phyloP scores from a whole-genome alignment of 2,797 vertebrate species.

The Acanthis flammea region DNA sequence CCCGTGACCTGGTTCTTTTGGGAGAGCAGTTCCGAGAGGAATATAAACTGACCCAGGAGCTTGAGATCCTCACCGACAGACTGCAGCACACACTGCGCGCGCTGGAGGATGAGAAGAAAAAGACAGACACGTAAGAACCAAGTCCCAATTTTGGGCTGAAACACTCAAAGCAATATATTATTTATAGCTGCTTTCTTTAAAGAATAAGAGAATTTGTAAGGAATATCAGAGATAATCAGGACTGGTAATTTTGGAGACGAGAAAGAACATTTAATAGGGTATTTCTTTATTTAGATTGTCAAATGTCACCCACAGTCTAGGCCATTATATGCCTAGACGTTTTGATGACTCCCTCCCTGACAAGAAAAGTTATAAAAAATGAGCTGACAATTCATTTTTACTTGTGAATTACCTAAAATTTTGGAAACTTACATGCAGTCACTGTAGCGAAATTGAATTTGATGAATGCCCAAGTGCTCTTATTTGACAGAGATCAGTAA shows the following conservation, averaged over 20 bases:
- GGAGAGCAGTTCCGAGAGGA: slow-evolving; percentile 99
- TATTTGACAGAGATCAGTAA: neutral
- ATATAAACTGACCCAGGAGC: slow-evolving; percentile 96
- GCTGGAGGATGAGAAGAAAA: slow-evolving; percentile 98
- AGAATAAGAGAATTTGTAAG: neutral
- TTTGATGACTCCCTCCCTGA: neutral
- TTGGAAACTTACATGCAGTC: neutral
- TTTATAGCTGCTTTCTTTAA: slow-evolving; percentile 19
- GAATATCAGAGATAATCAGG: neutral
- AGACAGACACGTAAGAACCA: slow-evolving; percentile 91
- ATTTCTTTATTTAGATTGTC: slow-evolving; percentile 1
- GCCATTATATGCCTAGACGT: neutral
- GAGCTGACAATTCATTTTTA: neutral
- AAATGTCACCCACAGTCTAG: neutral
- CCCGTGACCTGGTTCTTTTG: slow-evolving; percentile 92
- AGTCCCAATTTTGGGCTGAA: neutral
- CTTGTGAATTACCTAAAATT: neutral
- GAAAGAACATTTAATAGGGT: neutral
- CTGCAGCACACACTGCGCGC: slow-evolving; percentile 96
- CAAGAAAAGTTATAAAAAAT: neutral
- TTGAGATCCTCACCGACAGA: slow-evolving; percentile 96
- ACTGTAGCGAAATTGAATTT: neutral
- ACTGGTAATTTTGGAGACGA: neutral
- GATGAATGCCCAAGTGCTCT: neutral
- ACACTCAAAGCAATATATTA: neutral